Conservation (phyloP, 2,797 vertebrate species). For the Eulemur mongoz region DNA sequence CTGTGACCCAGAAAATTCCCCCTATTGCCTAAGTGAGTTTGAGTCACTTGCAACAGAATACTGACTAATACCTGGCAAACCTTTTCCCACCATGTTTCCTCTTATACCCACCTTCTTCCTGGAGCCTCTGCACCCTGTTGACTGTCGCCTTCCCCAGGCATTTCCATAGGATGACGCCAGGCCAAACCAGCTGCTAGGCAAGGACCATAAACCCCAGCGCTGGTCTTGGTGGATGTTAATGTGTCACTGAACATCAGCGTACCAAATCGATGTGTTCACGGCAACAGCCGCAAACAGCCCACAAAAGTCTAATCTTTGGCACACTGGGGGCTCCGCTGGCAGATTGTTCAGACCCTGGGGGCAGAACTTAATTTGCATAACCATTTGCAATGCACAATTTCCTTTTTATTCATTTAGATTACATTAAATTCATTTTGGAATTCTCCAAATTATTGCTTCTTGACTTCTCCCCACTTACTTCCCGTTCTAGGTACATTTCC, state of each 20-base stretch:
- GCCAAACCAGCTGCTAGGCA: constrained; percentile 39
- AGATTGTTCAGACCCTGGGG: constrained; percentile 54
- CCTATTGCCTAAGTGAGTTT: constrained; percentile 27
- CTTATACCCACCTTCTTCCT: not conserved
- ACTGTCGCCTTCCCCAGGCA: not conserved
- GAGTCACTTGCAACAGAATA: constrained; percentile 47
- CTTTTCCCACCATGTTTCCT: not conserved
- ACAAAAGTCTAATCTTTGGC: constrained; percentile 8
- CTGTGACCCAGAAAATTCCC: constrained; percentile 38
- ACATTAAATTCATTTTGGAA: constrained; percentile 67
- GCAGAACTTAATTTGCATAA: constrained; percentile 55
- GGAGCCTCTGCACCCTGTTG: not conserved
- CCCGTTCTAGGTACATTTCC: not conserved
- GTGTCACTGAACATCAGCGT: constrained; percentile 18
- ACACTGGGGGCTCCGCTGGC: not conserved
- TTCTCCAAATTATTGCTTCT: constrained; percentile 7
- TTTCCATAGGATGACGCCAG: not conserved
- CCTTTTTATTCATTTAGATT: constrained; percentile 60
- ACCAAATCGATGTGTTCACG: constrained; percentile 12
- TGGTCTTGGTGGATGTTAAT: constrained; percentile 1
- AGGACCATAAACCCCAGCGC: constrained; percentile 8
- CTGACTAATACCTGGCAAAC: not conserved
- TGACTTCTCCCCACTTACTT: constrained; percentile 15
- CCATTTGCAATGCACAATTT: constrained; percentile 67
- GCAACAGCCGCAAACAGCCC: constrained; percentile 32